These are phyloP conservation scores for Lasiurus cinereus DNA, from an alignment of 2,113 vertebrate species.

Conservation along the genomic window DNA sequence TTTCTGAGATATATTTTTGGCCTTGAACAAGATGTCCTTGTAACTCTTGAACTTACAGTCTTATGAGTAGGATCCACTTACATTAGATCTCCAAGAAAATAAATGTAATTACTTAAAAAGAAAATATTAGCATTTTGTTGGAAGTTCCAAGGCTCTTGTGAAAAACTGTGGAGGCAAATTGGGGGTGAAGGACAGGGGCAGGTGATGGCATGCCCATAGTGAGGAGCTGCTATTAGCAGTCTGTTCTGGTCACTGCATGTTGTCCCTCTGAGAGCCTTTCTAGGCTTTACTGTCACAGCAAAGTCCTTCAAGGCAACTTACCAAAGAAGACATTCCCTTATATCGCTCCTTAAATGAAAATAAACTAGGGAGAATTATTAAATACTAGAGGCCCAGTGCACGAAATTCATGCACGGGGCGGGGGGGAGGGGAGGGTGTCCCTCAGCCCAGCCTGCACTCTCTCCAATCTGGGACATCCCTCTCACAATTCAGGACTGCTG, in stretches of 20 bases:
- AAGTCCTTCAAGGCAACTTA: constrained; percentile 23
- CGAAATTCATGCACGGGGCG: too few species aligned
- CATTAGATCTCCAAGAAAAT: neutral
- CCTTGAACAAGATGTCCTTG: neutral
- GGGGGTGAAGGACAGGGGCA: too few species aligned
- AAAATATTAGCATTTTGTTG: neutral
- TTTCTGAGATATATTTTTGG: neutral
- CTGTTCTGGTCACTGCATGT: neutral
- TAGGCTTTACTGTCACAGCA: neutral
- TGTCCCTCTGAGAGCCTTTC: neutral
- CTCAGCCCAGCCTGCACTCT: too few species aligned
- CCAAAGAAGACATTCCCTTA: neutral
- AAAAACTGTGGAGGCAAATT: neutral
- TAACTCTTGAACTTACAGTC: neutral
- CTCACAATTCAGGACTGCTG: too few species aligned
- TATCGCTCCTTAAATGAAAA: constrained; percentile 37
- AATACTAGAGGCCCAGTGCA: neutral
- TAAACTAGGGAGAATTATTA: constrained; percentile 58
- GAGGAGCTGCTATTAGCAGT: neutral
- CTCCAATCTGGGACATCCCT: too few species aligned
- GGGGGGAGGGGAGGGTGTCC: too few species aligned
- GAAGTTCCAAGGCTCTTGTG: neutral
- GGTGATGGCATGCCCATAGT: rapidly evolving
- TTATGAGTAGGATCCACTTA: neutral
- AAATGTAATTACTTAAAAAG: neutral